A percentile compares a stretch with the other conserved stretches of the same genome.
Conservation (phyloP, 2,113 vertebrate species). For the Falco punctatus region DNA sequence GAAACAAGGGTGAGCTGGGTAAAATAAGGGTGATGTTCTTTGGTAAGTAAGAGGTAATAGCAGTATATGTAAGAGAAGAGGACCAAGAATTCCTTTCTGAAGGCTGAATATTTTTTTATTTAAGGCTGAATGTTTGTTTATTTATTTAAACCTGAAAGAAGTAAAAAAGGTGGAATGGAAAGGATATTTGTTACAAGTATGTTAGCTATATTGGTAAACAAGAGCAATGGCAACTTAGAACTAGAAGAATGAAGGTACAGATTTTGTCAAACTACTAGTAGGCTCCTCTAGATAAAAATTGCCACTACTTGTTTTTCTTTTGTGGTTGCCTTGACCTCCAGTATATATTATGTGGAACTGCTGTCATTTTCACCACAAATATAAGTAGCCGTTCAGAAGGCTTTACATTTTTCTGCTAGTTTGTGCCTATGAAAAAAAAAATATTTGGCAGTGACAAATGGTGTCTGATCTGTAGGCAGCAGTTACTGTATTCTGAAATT, state of each 20-base stretch:
- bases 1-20: not conserved
- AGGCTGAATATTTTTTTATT: not conserved
- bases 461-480: not conserved
- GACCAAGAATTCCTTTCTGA: not conserved
- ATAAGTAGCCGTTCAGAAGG: not conserved
- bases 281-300: not conserved
- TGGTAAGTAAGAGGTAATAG: not conserved
- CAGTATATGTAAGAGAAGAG: not conserved
- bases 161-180: not conserved
- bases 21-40: not conserved
- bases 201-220: not conserved
- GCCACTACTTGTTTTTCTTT: not conserved
- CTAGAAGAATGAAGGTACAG: not conserved
- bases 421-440: not conserved
- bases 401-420: constrained; percentile 12
- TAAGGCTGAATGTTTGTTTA: not conserved
- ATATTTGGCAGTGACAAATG: not conserved
- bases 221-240: not conserved
- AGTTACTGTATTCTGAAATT: not conserved
- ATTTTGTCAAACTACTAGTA: not conserved
- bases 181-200: not conserved
- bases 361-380: constrained; percentile 1
- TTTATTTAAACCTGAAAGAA: not conserved
- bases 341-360: not conserved
- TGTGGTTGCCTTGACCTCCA: not conserved